These are phyloP conservation scores for Microcebus murinus DNA, from an alignment of 2,113 vertebrate genomes.

Conservation along the genomic window DNA sequence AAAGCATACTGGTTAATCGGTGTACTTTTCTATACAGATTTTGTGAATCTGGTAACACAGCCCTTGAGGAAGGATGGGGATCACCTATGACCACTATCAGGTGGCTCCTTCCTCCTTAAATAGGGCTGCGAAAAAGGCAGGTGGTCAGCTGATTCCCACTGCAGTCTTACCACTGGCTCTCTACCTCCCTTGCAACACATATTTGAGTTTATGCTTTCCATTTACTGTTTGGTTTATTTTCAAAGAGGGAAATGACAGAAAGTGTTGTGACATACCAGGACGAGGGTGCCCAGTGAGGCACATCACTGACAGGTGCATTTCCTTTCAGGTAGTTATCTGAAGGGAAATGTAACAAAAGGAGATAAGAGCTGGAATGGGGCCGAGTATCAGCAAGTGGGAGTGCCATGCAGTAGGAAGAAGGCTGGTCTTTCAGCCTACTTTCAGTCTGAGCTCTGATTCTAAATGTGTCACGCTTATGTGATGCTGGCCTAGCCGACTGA, in stretches of 20 bases:
- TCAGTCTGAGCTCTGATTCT: neutral
- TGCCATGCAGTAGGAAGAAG: neutral
- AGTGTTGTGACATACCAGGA: neutral
- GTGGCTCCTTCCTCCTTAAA: neutral
- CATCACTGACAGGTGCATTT: neutral
- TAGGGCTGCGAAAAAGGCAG: neutral
- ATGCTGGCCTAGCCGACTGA: neutral
- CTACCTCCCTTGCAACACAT: neutral
- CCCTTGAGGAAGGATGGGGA: neutral
- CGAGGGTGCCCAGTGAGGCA: neutral
- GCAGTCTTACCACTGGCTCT: no score
- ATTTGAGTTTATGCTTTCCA: slow-evolving; percentile 54
- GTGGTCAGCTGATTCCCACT: neutral
- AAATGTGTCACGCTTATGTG: neutral
- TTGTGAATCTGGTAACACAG: neutral
- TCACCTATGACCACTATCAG: rapidly evolving
- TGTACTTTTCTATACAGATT: neutral
- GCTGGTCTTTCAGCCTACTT: neutral
- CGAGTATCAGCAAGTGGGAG: no score
- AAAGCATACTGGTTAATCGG: neutral
- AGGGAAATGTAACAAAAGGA: neutral
- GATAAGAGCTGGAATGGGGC: neutral
- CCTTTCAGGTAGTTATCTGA: neutral
- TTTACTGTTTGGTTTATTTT: neutral
- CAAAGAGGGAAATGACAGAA: neutral